These are phyloP conservation scores for Laticauda colubrina DNA, from an alignment of 2,113 vertebrate genomes.

Conservation along the genomic window DNA sequence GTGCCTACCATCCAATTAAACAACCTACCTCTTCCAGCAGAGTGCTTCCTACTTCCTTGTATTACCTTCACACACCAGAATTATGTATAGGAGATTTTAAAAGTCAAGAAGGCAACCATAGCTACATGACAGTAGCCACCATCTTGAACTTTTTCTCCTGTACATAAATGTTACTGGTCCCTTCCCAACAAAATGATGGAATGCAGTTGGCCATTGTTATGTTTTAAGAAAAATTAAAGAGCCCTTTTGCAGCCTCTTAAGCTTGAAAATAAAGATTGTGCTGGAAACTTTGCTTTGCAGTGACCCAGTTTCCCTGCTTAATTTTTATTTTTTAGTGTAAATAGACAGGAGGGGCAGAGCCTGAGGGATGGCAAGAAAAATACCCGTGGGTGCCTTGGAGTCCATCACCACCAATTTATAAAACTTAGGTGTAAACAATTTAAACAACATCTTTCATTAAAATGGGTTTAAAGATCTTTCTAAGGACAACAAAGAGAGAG, in stretches of 20 bases:
- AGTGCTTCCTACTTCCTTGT: not conserved
- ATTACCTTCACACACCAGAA: not conserved
- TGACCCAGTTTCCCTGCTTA: not conserved
- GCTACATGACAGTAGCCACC: not conserved
- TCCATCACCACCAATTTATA: not conserved
- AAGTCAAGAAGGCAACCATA: not conserved
- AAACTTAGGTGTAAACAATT: not conserved
- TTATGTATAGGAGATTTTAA: not conserved
- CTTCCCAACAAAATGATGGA: not conserved
- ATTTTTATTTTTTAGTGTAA: not conserved
- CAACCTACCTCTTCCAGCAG: not conserved
- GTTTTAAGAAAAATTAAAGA: not conserved
- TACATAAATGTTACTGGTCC: not conserved
- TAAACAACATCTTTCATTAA: not conserved
- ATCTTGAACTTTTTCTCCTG: not conserved
- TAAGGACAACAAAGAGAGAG: not conserved
- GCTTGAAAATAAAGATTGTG: not conserved
- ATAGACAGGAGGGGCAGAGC: not conserved
- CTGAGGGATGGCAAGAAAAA: not conserved
- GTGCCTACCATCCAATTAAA: not conserved
- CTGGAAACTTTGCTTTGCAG: not conserved
- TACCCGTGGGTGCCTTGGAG: not conserved
- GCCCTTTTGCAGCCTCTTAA: not conserved
- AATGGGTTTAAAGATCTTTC: not conserved
- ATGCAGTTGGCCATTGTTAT: not conserved